These are phyloP conservation scores for Aporophyla lueneburgensis DNA, from an alignment of 2,888 invertebrate genomes.

Conservation along the genomic window DNA sequence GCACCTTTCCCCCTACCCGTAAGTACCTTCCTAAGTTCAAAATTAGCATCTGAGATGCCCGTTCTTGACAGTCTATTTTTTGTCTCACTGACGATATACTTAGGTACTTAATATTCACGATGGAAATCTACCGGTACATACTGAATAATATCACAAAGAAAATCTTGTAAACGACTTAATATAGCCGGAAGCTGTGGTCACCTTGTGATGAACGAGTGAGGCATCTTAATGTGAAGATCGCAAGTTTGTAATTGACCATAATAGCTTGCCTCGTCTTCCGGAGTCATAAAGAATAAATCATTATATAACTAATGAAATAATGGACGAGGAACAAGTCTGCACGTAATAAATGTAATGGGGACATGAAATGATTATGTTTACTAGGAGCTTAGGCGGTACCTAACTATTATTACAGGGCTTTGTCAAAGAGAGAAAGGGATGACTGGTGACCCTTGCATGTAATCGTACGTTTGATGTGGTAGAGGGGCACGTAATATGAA, in stretches of 20 bases:
- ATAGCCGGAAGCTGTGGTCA: slow-evolving; percentile 49
- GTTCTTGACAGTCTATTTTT: slow-evolving; percentile 8
- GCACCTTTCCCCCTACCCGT: slow-evolving; percentile 86
- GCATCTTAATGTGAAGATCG: slow-evolving; percentile 64
- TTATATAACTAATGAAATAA: slow-evolving; percentile 57
- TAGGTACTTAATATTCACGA: slow-evolving; percentile 38
- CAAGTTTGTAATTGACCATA: slow-evolving; percentile 63
- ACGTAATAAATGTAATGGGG: slow-evolving; percentile 49
- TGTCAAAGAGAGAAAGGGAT: slow-evolving; percentile 45
- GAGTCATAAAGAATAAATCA: slow-evolving; percentile 57
- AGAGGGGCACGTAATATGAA: slow-evolving; percentile 58
- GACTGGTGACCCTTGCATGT: slow-evolving; percentile 49
- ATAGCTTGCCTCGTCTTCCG: slow-evolving; percentile 56
- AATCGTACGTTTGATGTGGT: slow-evolving; percentile 50
- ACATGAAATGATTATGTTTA: slow-evolving; percentile 40
- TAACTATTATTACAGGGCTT: slow-evolving; percentile 28
- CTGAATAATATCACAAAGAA: slow-evolving; percentile 34
- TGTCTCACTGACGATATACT: slow-evolving; percentile 1
- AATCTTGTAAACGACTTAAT: slow-evolving; percentile 42
- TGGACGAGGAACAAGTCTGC: slow-evolving; percentile 36
- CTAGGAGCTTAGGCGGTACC: slow-evolving; percentile 8
- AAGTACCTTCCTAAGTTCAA: slow-evolving; percentile 69
- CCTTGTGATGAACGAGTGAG: slow-evolving; percentile 56
- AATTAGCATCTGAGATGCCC: not conserved
- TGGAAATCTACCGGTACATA: slow-evolving; percentile 28